These are phyloP conservation scores for Oceanites oceanicus DNA, from an alignment of 2,113 vertebrate species.

Conservation along the genomic window DNA sequence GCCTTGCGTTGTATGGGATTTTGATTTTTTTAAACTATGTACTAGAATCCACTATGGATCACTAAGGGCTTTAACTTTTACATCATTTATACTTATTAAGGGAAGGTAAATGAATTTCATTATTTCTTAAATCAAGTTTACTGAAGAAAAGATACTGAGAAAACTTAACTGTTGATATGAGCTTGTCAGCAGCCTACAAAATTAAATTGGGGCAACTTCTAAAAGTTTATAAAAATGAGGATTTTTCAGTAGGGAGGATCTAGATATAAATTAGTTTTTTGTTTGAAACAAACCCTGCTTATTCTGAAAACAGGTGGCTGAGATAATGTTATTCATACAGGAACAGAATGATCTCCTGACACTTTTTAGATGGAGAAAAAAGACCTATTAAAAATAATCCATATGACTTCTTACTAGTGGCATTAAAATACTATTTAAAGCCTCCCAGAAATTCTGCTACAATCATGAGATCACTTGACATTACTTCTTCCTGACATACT, in stretches of 20 bases:
- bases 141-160: neutral
- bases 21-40: neutral
- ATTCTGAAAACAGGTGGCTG: neutral
- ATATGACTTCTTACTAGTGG: neutral
- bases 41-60: neutral
- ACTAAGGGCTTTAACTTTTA: neutral
- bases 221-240: neutral
- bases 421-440: neutral
- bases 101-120: neutral
- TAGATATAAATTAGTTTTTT: neutral
- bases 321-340: neutral
- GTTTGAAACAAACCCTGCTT: neutral
- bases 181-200: neutral
- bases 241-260: neutral
- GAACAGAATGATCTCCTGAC: neutral
- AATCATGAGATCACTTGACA: neutral
- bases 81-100: neutral
- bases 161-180: neutral
- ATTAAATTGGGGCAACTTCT: neutral
- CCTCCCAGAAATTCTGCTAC: neutral
- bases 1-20: neutral
- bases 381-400: neutral
- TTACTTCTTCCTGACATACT: neutral
- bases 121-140: neutral
- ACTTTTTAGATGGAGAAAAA: neutral